A percentile compares a stretch with the other conserved stretches of the same genome.
phyloP scores from a whole-genome alignment of 2,797 vertebrate genomes.

The Sorex maritimensis region DNA sequence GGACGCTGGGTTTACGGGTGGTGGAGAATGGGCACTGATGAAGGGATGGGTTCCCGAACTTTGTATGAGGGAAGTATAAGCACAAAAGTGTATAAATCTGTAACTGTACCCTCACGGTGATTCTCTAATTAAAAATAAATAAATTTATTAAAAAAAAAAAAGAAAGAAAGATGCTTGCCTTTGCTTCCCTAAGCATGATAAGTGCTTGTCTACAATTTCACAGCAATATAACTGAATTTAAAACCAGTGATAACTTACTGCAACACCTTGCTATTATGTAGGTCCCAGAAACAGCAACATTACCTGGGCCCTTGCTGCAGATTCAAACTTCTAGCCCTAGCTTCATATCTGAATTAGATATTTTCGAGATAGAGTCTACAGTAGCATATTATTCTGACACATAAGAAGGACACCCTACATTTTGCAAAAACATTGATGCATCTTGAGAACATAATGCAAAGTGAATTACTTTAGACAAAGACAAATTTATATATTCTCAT shows the following conservation, averaged over 20 bases:
- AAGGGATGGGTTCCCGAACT: too few species aligned
- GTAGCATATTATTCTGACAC: neutral
- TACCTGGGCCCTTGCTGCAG: neutral
- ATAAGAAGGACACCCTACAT: neutral
- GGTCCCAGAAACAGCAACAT: neutral
- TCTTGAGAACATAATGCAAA: neutral
- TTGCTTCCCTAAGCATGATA: neutral
- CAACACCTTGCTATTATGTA: neutral
- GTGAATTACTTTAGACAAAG: neutral
- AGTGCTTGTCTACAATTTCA: constrained; percentile 14
- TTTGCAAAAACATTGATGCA: neutral
- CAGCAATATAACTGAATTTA: neutral
- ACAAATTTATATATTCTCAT: neutral
- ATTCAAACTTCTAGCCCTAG: neutral
- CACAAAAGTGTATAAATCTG: too few species aligned
- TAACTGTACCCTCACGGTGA: too few species aligned
- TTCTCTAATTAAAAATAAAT: too few species aligned
- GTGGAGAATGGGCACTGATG: too few species aligned
- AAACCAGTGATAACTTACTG: neutral
- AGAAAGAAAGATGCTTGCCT: neutral
- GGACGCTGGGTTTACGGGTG: too few species aligned
- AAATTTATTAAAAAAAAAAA: too few species aligned
- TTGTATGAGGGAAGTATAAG: too few species aligned
- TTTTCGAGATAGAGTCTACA: neutral
- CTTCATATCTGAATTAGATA: constrained; percentile 6